phyloP scores from a whole-genome alignment of 2,888 invertebrate genomes.

The Coelinius sp. region DNA sequence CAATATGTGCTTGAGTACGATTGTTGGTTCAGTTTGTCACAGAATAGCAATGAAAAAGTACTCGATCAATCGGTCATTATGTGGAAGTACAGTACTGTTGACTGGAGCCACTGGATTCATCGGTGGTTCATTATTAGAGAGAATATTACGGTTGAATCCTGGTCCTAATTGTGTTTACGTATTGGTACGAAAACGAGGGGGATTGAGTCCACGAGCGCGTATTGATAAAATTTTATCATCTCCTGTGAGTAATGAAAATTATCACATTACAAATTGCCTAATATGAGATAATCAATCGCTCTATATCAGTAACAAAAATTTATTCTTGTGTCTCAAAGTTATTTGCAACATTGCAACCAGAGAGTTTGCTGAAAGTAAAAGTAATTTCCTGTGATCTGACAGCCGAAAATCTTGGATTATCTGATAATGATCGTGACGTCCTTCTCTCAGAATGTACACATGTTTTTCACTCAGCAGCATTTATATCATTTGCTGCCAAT shows the following conservation, averaged over 20 bases:
- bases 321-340: conserved; percentile 41
- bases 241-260: conserved; percentile 47
- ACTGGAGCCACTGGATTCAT: conserved; percentile 56
- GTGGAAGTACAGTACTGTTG: conserved; percentile 43
- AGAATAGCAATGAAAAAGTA: conserved; percentile 36
- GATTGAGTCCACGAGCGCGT: conserved; percentile 46
- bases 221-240: conserved; percentile 48
- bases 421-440: conserved; percentile 63
- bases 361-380: conserved; percentile 68
- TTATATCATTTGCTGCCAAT: conserved; percentile 76
- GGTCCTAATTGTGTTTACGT: conserved; percentile 51
- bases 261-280: background rate
- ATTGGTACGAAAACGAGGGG: conserved; percentile 48
- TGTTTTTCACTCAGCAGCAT: conserved; percentile 77
- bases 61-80: conserved; percentile 44
- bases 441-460: conserved; percentile 60
- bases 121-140: conserved; percentile 52
- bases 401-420: conserved; percentile 65
- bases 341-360: conserved; percentile 54
- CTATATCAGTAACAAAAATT: background rate
- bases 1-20: background rate
- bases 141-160: conserved; percentile 50
- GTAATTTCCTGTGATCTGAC: conserved; percentile 71
- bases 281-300: background rate
- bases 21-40: background rate